These are phyloP conservation scores for Tortricodes alternella DNA, from an alignment of 2,888 invertebrate genomes.

Conservation along the genomic window DNA sequence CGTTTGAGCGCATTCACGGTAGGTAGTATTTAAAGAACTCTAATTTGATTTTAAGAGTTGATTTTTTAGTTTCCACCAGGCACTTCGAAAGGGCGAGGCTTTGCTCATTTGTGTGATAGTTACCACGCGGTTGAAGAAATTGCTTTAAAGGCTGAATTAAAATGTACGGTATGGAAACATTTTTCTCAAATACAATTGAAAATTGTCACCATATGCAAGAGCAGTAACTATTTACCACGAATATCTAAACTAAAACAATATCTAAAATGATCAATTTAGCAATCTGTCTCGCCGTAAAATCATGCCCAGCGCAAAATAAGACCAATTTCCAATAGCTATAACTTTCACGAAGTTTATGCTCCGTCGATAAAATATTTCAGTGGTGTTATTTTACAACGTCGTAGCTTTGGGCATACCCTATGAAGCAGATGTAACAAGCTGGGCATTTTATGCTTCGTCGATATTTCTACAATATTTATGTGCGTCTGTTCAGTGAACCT, in stretches of 20 bases:
- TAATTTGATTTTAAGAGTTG: slow-evolving; percentile 59
- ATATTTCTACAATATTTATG: slow-evolving; percentile 45
- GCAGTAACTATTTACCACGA: slow-evolving; percentile 11
- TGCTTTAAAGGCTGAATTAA: too few relatives aligned
- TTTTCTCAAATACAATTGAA: slow-evolving; percentile 14
- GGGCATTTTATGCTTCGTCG: slow-evolving; percentile 44
- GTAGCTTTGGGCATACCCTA: slow-evolving; percentile 35
- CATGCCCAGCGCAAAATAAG: slow-evolving; percentile 34
- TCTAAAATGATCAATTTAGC: slow-evolving; percentile 28
- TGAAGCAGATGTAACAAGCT: slow-evolving; percentile 44
- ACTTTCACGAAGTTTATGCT: slow-evolving; percentile 47
- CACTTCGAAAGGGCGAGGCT: not conserved
- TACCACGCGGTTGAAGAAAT: not conserved
- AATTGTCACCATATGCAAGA: slow-evolving; percentile 30
- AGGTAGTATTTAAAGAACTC: slow-evolving; percentile 63
- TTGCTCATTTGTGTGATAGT: not conserved
- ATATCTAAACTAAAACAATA: slow-evolving; percentile 16
- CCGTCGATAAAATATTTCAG: slow-evolving; percentile 52
- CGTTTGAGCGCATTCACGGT: slow-evolving; percentile 47
- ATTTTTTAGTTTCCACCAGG: not conserved
- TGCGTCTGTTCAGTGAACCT: slow-evolving; percentile 35
- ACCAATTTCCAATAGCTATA: slow-evolving; percentile 48
- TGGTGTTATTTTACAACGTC: slow-evolving; percentile 46
- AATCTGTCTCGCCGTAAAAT: slow-evolving; percentile 38
- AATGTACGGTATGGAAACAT: not conserved